Evolutionary conservation across 2,797 vertebrate genomes (phyloP).

Genomic region (Pyrocephalus nanus): DNA sequence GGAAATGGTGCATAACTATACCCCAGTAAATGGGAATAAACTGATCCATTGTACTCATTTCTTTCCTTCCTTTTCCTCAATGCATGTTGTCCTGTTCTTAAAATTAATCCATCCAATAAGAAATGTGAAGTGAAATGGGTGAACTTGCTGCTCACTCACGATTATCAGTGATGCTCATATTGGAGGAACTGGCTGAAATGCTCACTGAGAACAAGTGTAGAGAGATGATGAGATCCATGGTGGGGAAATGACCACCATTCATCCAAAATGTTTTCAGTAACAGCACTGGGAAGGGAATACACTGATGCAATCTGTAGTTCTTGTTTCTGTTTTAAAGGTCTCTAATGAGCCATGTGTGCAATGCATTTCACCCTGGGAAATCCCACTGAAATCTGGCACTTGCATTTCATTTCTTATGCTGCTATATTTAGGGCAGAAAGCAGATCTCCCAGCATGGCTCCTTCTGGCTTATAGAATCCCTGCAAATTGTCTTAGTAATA

Average conservation of each 20-base stretch:
- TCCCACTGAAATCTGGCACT: conserved; percentile 66
- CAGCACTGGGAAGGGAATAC: conserved; percentile 16
- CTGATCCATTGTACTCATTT: neutral
- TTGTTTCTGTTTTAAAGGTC: conserved; percentile 48
- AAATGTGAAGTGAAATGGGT: neutral
- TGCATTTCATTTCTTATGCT: conserved; percentile 27
- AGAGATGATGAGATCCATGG: conserved; percentile 1
- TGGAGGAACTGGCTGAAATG: neutral
- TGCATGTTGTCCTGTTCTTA: neutral
- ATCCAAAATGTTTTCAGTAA: conserved; percentile 26
- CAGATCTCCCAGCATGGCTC: conserved; percentile 57
- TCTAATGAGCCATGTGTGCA: conserved; percentile 56
- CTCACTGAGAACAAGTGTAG: neutral
- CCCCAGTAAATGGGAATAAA: neutral
- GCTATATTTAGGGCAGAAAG: conserved; percentile 62
- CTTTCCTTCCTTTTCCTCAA: neutral
- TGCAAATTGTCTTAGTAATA: conserved; percentile 54
- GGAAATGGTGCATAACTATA: neutral
- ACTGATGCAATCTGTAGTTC: conserved; percentile 20
- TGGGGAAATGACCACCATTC: conserved; percentile 34
- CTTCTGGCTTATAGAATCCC: conserved; percentile 55
- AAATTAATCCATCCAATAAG: neutral
- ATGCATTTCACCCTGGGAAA: conserved; percentile 60
- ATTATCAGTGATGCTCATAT: neutral
- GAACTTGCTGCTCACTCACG: neutral